Evolutionary conservation across 2,888 invertebrate species (phyloP).

Genomic region (Druceiella hillmani): DNA sequence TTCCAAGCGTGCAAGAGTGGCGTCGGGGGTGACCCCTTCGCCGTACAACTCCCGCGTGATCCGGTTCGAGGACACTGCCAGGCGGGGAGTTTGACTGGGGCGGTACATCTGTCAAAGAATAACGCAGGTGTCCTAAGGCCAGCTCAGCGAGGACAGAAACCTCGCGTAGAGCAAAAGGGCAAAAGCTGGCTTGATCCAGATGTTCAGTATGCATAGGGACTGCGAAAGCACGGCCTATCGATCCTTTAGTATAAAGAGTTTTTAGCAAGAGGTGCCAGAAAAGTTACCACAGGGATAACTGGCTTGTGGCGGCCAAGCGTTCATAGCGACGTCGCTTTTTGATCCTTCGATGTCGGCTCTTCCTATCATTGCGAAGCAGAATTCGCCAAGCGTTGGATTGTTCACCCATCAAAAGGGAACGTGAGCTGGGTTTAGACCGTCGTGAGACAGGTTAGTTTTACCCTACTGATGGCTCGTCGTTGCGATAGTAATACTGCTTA

Average conservation of each 20-base stretch:
- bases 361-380: constrained; percentile 70
- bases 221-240: constrained; percentile 63
- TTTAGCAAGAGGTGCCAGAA: constrained; percentile 64
- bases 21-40: constrained; percentile 40
- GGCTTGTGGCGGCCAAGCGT: constrained; percentile 60
- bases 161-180: constrained; percentile 66
- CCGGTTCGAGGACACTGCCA: constrained; percentile 55
- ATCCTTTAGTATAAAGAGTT: constrained; percentile 55
- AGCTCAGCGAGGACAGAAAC: constrained; percentile 64
- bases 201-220: constrained; percentile 60
- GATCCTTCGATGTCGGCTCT: constrained; percentile 71
- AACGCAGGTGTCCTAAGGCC: constrained; percentile 61
- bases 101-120: constrained; percentile 62
- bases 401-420: constrained; percentile 63
- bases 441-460: constrained; percentile 60
- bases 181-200: constrained; percentile 63
- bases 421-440: constrained; percentile 63
- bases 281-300: constrained; percentile 69
- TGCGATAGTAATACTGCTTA: constrained; percentile 53
- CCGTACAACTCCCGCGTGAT: constrained; percentile 38
- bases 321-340: constrained; percentile 64
- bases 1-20: constrained; percentile 50
- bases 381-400: constrained; percentile 67
- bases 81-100: constrained; percentile 63
- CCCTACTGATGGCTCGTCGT: constrained; percentile 51